Conservation (phyloP, 2,888 invertebrate species). For the Thereva nobilitata region DNA sequence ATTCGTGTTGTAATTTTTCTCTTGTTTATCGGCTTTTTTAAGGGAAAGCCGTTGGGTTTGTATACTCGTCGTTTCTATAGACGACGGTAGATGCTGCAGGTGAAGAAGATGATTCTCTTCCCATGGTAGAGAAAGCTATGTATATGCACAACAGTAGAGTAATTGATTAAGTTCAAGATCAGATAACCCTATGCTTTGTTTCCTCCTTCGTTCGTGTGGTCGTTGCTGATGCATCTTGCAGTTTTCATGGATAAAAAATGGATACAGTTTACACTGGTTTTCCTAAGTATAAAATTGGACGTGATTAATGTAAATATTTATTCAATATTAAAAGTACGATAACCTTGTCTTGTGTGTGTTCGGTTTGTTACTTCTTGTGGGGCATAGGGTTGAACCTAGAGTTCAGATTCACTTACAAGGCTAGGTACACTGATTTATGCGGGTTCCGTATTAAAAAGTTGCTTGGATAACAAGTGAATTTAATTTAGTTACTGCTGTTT, state of each 20-base stretch:
- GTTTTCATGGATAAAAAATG: conserved; percentile 24
- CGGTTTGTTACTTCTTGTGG: too few species aligned
- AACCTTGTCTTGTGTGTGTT: too few species aligned
- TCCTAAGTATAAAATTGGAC: too few species aligned
- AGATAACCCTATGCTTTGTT: conserved; percentile 19
- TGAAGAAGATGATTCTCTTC: conserved; percentile 14
- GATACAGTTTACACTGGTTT: too few species aligned
- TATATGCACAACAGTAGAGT: conserved; percentile 29
- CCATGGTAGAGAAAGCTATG: not conserved
- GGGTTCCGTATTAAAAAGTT: too few species aligned
- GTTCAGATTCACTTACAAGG: too few species aligned
- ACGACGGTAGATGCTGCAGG: not conserved
- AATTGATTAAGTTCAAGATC: conserved; percentile 37
- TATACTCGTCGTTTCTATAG: not conserved
- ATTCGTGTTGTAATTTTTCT: conserved; percentile 20
- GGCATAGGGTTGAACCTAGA: too few species aligned
- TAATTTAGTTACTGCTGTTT: too few species aligned
- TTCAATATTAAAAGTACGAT: too few species aligned
- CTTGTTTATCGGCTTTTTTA: not conserved
- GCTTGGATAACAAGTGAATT: too few species aligned
- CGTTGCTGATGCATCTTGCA: conserved; percentile 4
- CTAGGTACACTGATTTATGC: too few species aligned
- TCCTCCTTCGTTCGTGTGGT: conserved; percentile 17
- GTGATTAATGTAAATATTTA: too few species aligned
- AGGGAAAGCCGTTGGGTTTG: conserved; percentile 12